phyloP scores from a whole-genome alignment of 2,113 vertebrate species.

The Neomonachus schauinslandi region DNA sequence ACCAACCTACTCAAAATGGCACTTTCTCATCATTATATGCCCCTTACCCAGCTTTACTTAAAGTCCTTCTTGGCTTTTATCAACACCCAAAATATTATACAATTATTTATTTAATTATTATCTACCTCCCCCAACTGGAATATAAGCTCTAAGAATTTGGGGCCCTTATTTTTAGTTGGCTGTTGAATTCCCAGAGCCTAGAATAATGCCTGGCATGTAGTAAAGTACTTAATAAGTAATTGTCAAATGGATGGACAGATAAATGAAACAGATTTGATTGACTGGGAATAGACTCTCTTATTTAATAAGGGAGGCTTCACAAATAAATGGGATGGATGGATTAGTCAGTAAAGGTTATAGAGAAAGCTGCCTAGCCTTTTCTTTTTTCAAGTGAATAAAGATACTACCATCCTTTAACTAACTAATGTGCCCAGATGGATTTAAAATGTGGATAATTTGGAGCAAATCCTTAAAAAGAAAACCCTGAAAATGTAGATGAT shows the following conservation, averaged over 20 bases:
- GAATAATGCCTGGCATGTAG: background rate
- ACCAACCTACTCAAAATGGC: background rate
- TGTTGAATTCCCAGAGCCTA: background rate
- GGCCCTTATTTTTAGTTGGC: background rate
- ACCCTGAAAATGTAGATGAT: background rate
- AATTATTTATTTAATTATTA: background rate
- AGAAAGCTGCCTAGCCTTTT: background rate
- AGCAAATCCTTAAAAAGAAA: constrained; percentile 2
- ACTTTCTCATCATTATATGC: background rate
- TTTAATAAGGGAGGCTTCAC: background rate
- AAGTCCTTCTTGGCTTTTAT: background rate
- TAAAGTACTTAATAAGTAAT: background rate
- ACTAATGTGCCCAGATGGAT: background rate
- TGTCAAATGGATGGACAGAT: background rate
- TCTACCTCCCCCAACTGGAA: background rate
- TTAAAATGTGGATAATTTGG: background rate
- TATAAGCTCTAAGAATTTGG: background rate
- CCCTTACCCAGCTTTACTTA: background rate
- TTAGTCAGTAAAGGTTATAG: background rate
- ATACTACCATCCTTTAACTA: background rate
- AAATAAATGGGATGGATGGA: background rate
- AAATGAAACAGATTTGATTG: background rate
- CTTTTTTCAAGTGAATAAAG: background rate
- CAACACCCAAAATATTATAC: background rate
- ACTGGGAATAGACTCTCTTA: background rate